phyloP scores from a whole-genome alignment of 2,113 vertebrate species.

The Rhabdornis inornatus region DNA sequence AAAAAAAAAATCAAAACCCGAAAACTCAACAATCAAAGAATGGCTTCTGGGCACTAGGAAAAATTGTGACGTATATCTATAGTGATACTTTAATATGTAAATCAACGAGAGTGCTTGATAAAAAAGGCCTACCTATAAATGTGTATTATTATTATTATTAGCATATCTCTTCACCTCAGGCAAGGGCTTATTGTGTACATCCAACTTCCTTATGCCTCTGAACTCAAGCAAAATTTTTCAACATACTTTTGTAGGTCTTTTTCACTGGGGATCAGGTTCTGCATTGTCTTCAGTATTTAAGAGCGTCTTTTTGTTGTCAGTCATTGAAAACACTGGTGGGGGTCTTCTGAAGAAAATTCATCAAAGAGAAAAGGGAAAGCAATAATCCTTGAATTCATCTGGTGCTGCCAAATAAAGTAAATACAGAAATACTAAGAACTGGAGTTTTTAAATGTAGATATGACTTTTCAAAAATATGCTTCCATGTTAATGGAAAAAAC shows the following conservation, averaged over 20 bases:
- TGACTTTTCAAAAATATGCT: neutral
- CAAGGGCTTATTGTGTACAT: neutral
- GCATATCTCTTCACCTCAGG: neutral
- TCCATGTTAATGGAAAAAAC: neutral
- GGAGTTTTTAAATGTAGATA: neutral
- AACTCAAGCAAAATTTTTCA: neutral
- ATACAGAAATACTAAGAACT: neutral
- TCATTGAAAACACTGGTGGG: neutral
- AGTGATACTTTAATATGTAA: neutral
- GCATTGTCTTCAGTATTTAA: neutral
- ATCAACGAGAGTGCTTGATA: neutral
- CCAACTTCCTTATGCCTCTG: neutral
- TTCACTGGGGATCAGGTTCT: neutral
- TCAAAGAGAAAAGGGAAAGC: neutral
- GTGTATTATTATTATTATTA: neutral
- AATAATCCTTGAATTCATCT: neutral
- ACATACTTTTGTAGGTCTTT: neutral
- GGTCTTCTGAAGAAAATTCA: neutral
- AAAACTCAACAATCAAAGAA: neutral
- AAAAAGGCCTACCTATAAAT: neutral
- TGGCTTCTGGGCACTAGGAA: neutral
- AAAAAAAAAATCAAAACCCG: neutral
- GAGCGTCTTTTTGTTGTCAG: neutral
- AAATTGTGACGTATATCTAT: neutral
- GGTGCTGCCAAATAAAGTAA: neutral